phyloP scores from a whole-genome alignment of 2,797 vertebrate genomes.

The Pangasius macronema region DNA sequence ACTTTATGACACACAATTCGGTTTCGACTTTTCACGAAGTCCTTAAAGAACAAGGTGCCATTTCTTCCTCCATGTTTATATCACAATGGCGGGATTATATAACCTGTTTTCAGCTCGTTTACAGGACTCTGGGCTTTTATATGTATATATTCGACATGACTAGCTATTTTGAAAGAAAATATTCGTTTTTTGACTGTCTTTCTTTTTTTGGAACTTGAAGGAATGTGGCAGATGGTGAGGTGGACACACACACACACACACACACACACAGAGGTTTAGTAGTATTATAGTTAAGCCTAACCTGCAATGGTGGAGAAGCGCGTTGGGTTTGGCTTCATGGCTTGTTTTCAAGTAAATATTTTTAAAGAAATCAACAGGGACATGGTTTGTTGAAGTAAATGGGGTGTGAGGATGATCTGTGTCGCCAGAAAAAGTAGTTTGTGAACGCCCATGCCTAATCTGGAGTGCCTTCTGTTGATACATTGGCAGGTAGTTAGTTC shows the following conservation, averaged over 20 bases:
- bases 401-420: background rate
- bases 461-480: conserved; percentile 29
- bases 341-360: background rate
- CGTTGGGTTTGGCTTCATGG: background rate
- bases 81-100: conserved; percentile 47
- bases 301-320: conserved; percentile 8
- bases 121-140: background rate
- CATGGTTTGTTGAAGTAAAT: background rate
- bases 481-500: conserved; percentile 11
- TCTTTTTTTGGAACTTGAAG: conserved; percentile 49
- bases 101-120: conserved; percentile 17
- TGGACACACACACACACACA: conserved; percentile 24
- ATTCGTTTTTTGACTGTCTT: background rate
- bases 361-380: background rate
- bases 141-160: background rate
- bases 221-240: conserved; percentile 70
- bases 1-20: background rate
- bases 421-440: conserved; percentile 14
- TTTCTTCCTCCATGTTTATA: conserved; percentile 39
- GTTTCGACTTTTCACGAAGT: conserved; percentile 31
- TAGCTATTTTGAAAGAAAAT: background rate
- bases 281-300: conserved; percentile 48
- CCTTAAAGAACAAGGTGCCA: conserved; percentile 46
- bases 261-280: conserved; percentile 42
- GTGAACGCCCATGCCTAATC: conserved; percentile 14